Percentiles rank a stretch among this genome's conserved stretches.
Conservation (phyloP, 2,113 vertebrate genomes). For the Lepus europaeus region DNA sequence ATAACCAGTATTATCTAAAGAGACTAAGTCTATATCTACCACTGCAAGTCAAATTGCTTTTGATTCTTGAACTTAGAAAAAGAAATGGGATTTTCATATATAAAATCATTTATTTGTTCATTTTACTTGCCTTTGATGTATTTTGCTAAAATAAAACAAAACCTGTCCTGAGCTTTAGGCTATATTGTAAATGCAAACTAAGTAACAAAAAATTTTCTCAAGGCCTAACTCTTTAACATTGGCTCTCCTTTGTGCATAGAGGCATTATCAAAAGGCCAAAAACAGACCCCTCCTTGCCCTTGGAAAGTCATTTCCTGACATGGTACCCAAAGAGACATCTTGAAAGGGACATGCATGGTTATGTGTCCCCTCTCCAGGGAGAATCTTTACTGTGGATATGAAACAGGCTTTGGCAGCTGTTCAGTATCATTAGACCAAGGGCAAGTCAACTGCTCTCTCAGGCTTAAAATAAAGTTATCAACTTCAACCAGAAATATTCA, state of each 20-base stretch:
- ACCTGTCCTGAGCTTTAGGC: slow-evolving; percentile 21
- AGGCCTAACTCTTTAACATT: slow-evolving; percentile 12
- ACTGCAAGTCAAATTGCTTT: slow-evolving; percentile 27
- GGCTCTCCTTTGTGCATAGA: not conserved
- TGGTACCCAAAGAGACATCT: slow-evolving; percentile 59
- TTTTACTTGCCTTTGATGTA: slow-evolving; percentile 38
- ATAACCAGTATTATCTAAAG: slow-evolving; percentile 49
- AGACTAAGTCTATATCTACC: not conserved
- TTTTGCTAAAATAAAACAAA: slow-evolving; percentile 51
- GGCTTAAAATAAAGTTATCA: slow-evolving; percentile 79
- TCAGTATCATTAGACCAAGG: slow-evolving; percentile 83
- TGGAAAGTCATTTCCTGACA: slow-evolving; percentile 50
- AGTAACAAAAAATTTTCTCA: slow-evolving; percentile 53
- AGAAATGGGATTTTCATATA: slow-evolving; percentile 22
- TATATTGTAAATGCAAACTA: slow-evolving; percentile 40
- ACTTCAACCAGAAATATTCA: slow-evolving; percentile 63
- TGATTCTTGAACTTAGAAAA: slow-evolving; percentile 38
- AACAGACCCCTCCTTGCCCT: not conserved
- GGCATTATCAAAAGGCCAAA: slow-evolving; percentile 4
- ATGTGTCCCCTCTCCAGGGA: slow-evolving; percentile 76
- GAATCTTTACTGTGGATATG: slow-evolving; percentile 76
- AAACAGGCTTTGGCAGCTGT: slow-evolving; percentile 87
- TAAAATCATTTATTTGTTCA: not conserved
- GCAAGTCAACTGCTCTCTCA: slow-evolving; percentile 84
- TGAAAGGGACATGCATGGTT: slow-evolving; percentile 76